Conservation (phyloP, 2,113 vertebrate genomes). For the Phrynosoma platyrhinos region DNA sequence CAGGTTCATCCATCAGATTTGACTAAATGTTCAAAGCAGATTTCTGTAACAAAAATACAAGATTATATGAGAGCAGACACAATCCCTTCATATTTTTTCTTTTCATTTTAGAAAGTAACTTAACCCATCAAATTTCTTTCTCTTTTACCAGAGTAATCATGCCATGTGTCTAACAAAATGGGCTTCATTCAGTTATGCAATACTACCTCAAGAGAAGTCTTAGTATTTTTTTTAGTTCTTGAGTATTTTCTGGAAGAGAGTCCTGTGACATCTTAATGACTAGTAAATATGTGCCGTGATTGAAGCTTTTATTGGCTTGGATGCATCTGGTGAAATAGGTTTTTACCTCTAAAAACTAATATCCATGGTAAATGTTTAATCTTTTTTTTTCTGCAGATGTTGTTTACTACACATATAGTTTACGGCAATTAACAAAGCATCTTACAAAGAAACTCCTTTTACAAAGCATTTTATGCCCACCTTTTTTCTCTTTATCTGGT, state of each 20-base stretch:
- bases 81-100: neutral
- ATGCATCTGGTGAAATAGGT: neutral
- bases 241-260: neutral
- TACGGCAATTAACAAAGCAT: no score
- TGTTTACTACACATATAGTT: no score
- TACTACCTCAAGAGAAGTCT: neutral
- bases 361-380: neutral
- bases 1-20: neutral
- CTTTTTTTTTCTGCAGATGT: no score
- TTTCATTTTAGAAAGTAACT: neutral
- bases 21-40: conserved; percentile 14
- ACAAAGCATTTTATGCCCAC: no score
- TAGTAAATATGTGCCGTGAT: neutral
- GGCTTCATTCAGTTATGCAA: neutral
- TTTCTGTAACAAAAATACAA: neutral
- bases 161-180: neutral
- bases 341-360: neutral
- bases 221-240: neutral
- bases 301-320: neutral
- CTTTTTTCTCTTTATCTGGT: no score
- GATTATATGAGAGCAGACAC: neutral
- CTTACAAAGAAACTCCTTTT: no score
- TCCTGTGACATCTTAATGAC: neutral
- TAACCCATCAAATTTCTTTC: neutral
- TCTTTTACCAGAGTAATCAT: neutral